These are phyloP conservation scores for Eleginops maclovinus DNA, from an alignment of 2,113 vertebrate genomes.

Conservation along the genomic window DNA sequence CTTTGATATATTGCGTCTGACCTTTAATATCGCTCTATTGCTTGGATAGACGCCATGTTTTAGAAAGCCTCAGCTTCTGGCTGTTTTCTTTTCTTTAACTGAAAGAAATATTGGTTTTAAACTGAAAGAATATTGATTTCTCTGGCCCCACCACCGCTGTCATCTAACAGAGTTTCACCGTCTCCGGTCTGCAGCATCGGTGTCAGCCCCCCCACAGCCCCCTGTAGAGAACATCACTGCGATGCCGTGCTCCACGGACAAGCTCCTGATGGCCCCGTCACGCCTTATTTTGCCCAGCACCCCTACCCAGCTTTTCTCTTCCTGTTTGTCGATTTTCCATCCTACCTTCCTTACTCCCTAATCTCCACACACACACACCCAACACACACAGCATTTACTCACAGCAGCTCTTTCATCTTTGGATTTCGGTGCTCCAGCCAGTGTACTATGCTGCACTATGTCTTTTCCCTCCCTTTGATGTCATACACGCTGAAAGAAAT, in stretches of 20 bases:
- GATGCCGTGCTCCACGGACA: background rate
- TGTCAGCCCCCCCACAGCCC: background rate
- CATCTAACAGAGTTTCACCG: conserved; percentile 26
- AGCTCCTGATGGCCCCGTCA: background rate
- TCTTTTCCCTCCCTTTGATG: conserved; percentile 59
- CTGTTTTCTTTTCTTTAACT: conserved; percentile 1
- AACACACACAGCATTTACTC: conserved; percentile 17
- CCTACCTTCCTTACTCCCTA: background rate
- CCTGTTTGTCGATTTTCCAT: background rate
- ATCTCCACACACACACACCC: background rate
- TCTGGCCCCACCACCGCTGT: conserved; percentile 36
- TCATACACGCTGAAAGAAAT: conserved; percentile 1
- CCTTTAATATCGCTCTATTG: background rate
- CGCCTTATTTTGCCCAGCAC: background rate
- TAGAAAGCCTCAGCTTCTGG: background rate
- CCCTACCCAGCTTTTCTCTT: conserved; percentile 3
- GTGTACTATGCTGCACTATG: conserved; percentile 30
- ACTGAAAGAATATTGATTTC: conserved; percentile 63
- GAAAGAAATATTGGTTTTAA: conserved; percentile 43
- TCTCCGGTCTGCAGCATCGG: conserved; percentile 13
- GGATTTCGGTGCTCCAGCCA: conserved; percentile 37
- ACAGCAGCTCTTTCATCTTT: conserved; percentile 57
- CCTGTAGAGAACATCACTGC: background rate
- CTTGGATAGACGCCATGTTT: conserved; percentile 14
- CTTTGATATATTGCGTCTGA: conserved; percentile 18